Conservation (phyloP, 2,113 vertebrate genomes). For the Crotalus viridis region DNA sequence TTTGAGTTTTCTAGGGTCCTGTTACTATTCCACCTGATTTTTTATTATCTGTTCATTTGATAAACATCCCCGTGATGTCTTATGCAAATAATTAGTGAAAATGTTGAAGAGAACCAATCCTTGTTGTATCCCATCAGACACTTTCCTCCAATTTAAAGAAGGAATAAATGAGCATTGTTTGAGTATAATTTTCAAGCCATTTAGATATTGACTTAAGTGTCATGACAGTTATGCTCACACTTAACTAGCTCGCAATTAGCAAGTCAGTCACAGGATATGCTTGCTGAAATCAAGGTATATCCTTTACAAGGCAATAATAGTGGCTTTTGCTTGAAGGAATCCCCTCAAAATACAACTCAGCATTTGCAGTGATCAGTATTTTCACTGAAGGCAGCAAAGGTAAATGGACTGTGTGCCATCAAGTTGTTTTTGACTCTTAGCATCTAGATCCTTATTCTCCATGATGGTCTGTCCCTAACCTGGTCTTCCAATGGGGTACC, state of each 20-base stretch:
- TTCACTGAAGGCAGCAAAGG: background rate
- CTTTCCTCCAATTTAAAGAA: background rate
- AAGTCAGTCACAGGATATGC: background rate
- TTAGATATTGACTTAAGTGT: background rate
- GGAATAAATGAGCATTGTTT: background rate
- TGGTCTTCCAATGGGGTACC: background rate
- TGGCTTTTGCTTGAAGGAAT: background rate
- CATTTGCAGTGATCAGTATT: background rate
- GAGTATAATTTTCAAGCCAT: background rate
- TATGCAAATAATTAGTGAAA: background rate
- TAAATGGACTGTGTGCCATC: background rate
- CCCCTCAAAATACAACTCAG: background rate
- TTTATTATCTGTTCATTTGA: background rate
- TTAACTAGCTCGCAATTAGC: background rate
- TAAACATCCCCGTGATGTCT: background rate
- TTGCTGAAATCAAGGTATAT: background rate
- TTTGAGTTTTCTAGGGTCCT: background rate
- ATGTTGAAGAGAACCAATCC: background rate
- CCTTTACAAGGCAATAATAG: background rate
- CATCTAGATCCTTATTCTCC: background rate
- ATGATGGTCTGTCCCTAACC: background rate
- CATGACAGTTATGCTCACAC: background rate
- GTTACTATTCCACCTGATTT: background rate
- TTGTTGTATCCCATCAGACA: background rate
- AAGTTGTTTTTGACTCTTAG: background rate